These are phyloP conservation scores for Drosophila simulans DNA, from an alignment of 1,140 invertebrate genomes.

Conservation along the genomic window DNA sequence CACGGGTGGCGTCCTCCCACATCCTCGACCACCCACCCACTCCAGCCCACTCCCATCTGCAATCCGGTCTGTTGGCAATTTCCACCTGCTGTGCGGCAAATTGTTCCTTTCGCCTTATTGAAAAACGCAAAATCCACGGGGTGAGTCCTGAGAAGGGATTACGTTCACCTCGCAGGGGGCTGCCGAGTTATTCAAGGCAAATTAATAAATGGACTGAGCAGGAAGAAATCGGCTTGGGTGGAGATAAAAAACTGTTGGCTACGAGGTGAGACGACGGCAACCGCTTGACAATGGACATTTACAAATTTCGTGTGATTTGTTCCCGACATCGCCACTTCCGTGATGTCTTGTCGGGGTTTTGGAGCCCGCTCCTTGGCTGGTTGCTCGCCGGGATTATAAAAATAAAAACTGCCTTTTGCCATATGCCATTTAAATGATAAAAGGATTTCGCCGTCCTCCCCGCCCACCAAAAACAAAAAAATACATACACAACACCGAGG, in stretches of 20 bases:
- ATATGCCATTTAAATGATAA: slow-evolving; percentile 84
- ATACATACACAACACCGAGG: background rate
- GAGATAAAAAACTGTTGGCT: background rate
- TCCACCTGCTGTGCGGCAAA: slow-evolving; percentile 70
- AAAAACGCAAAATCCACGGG: slow-evolving; percentile 52
- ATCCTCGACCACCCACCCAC: slow-evolving; percentile 1
- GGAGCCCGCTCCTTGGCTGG: slow-evolving; percentile 12
- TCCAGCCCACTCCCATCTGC: background rate
- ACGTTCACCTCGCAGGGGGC: slow-evolving; percentile 6
- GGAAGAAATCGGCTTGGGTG: slow-evolving; percentile 1
- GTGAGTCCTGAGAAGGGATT: slow-evolving; percentile 49
- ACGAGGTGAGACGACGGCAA: slow-evolving; percentile 23
- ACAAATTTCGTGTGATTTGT: slow-evolving; percentile 77
- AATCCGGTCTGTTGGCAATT: slow-evolving; percentile 22
- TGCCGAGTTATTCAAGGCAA: slow-evolving; percentile 58
- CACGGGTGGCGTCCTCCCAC: slow-evolving; percentile 26
- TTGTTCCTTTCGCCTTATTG: slow-evolving; percentile 60
- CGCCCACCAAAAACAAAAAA: background rate
- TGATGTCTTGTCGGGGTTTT: slow-evolving; percentile 52
- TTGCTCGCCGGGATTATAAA: slow-evolving; percentile 57
- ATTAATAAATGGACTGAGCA: slow-evolving; percentile 67
- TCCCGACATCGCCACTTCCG: slow-evolving; percentile 59
- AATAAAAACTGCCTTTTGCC: slow-evolving; percentile 80
- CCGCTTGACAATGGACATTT: slow-evolving; percentile 66
- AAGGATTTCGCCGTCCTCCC: slow-evolving; percentile 61